These are phyloP conservation scores for Battus philenor DNA, from an alignment of 1,140 invertebrate species.

Conservation along the genomic window DNA sequence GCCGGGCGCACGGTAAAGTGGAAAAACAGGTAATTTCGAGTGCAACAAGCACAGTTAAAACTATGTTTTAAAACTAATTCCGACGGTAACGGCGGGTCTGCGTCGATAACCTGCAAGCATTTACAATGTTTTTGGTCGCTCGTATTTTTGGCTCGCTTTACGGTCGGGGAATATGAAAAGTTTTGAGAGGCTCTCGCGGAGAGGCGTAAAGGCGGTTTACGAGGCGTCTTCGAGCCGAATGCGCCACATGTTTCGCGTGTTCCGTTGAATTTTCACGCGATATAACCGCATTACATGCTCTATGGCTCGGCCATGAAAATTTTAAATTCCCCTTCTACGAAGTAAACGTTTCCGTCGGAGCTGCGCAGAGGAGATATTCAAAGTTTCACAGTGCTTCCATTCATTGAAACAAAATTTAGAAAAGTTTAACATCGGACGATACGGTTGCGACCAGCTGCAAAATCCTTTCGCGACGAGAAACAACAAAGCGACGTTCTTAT, in stretches of 20 bases:
- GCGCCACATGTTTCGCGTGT: conserved; percentile 64
- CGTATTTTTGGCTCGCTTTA: conserved; percentile 73
- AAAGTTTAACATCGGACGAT: conserved; percentile 21
- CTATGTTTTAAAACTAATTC: conserved; percentile 71
- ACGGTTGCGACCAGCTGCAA: conserved; percentile 48
- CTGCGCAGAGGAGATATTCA: conserved; percentile 14
- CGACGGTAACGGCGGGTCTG: conserved; percentile 37
- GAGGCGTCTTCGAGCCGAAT: conserved; percentile 69
- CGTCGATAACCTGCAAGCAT: conserved; percentile 62
- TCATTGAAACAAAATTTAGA: conserved; percentile 22
- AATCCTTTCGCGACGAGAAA: conserved; percentile 42
- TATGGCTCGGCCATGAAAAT: conserved; percentile 71
- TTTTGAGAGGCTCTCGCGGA: conserved; percentile 68
- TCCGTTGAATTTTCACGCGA: conserved; percentile 53
- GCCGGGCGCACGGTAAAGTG: conserved; percentile 30
- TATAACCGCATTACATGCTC: conserved; percentile 64
- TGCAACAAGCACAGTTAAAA: conserved; percentile 62
- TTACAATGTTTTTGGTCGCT: conserved; percentile 74
- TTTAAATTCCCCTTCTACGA: conserved; percentile 63
- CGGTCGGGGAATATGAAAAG: conserved; percentile 72
- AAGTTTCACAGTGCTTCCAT: conserved; percentile 39
- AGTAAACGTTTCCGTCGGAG: conserved; percentile 41
- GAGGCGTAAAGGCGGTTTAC: conserved; percentile 73
- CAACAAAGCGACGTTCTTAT: conserved; percentile 66
- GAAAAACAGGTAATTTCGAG: conserved; percentile 53